A percentile compares a stretch with the other conserved stretches of the same genome.
Conservation (phyloP, 2,888 invertebrate species). For the Nomada fabriciana region DNA sequence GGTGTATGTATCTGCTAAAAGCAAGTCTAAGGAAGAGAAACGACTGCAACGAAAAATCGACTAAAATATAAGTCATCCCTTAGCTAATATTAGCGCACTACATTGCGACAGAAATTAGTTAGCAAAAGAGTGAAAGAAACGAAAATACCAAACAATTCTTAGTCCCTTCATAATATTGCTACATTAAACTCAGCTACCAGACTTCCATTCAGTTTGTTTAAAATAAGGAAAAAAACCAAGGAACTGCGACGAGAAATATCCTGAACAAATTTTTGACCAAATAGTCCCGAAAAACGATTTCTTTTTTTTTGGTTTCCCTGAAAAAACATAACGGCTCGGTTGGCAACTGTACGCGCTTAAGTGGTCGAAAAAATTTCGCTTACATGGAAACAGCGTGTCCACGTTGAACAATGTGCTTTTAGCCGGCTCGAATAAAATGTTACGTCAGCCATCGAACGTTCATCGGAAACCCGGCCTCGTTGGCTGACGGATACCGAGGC, state of each 20-base stretch:
- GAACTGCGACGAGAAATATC: neutral
- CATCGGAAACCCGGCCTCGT: conserved; percentile 72
- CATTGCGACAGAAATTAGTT: no score
- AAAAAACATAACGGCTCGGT: neutral
- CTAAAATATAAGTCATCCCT: no score
- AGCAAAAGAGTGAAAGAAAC: no score
- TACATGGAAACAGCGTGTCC: conserved; percentile 45
- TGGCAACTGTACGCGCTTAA: conserved; percentile 19
- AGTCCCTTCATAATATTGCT: no score
- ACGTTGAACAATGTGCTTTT: conserved; percentile 58
- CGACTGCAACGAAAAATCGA: no score
- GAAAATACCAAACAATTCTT: no score
- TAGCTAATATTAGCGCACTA: no score
- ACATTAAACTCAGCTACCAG: no score
- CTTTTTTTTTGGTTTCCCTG: neutral
- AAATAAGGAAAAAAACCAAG: neutral
- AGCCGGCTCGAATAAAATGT: conserved; percentile 70
- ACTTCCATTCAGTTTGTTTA: no score
- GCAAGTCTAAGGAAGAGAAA: no score
- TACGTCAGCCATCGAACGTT: conserved; percentile 71
- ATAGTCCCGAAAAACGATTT: conserved; percentile 4
- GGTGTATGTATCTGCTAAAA: no score
- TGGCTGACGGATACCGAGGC: conserved; percentile 72
- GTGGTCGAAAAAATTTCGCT: conserved; percentile 54
- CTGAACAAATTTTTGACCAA: neutral